These are phyloP conservation scores for Spicauda simplicius DNA, from an alignment of 2,888 invertebrate species.

Conservation along the genomic window DNA sequence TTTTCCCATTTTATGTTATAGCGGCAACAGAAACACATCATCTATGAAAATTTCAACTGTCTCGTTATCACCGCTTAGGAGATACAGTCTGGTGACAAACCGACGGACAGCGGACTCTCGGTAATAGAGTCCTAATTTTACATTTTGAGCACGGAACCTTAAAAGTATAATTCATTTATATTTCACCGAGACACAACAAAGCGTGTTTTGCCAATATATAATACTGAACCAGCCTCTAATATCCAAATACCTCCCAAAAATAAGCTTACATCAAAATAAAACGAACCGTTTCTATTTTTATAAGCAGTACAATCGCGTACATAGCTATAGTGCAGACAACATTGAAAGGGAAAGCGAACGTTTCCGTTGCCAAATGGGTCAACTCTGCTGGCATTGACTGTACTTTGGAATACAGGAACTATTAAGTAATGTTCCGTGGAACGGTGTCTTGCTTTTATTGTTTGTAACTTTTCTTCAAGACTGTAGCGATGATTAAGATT, in stretches of 20 bases:
- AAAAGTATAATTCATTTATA: too few relatives aligned
- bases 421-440: conserved; percentile 22
- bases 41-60: too few relatives aligned
- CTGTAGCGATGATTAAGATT: not conserved
- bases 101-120: too few relatives aligned
- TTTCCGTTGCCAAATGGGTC: conserved; percentile 38
- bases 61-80: too few relatives aligned
- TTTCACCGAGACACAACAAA: too few relatives aligned
- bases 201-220: too few relatives aligned
- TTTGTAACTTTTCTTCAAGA: not conserved
- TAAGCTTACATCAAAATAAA: not conserved
- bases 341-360: conserved; percentile 34
- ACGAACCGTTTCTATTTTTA: conserved; percentile 16
- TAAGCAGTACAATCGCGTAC: conserved; percentile 20
- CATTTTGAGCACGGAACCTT: too few relatives aligned
- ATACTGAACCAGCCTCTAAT: not conserved
- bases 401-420: conserved; percentile 33
- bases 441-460: conserved; percentile 1
- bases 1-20: too few relatives aligned
- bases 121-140: too few relatives aligned
- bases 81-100: too few relatives aligned
- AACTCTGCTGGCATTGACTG: conserved; percentile 33
- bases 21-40: too few relatives aligned
- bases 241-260: not conserved
- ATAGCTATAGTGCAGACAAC: conserved; percentile 29